Base-by-base conservation (phyloP, 2,113 vertebrate genomes). In the Stomatorhinus ivindoensis region DNA sequence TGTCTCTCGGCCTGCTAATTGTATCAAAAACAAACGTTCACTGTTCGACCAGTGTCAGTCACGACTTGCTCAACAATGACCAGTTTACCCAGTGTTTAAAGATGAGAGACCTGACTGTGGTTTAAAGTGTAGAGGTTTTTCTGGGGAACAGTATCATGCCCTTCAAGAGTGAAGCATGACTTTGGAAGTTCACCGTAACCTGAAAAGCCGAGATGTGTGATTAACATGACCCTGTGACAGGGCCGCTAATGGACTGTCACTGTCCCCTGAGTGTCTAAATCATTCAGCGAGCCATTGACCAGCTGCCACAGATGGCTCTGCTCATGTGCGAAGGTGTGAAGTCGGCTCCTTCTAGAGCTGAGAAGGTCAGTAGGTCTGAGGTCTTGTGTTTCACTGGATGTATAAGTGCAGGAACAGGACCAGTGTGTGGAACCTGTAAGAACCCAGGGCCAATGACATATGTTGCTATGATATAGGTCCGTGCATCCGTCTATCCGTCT, bases 1-100 rank as follows among this genome's bases (percentile, higher is more conserved):
- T 92, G 93, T 27, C 93, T 90, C 93, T 95, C 93, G 91, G 44
- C 24, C 35, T 92, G 91, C 94, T 94, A 92, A 93, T 94, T 92
- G 93, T 86, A 85, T 24, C 19, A 85, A 47, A 47, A 85, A 48
- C 82, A 80, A 50, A 47, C 47, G 2, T 50, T 46, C 44, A n/a
- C 3, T 27, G 44, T 27, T 4, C 21, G n/a, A 17, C 35, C 73
- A 8, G 24, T 86, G n/a, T 9, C 31, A 27, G 87, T 65, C 82
- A 88, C 86, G 87, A 39, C 90, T 51, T 87, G 27, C 87, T 88
- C 35, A 80, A 80, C 73, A 80, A 76, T 76, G 31, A 39, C 35
- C 15, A n/a, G 21, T 39, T 76, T 39, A 39, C 39, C 15, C 69
- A 76, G 39, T 76, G 73, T 42, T 80, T 39, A 80, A 80, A 80